These are phyloP conservation scores for Pterostichus niger DNA, from an alignment of 2,888 invertebrate genomes.

Conservation along the genomic window DNA sequence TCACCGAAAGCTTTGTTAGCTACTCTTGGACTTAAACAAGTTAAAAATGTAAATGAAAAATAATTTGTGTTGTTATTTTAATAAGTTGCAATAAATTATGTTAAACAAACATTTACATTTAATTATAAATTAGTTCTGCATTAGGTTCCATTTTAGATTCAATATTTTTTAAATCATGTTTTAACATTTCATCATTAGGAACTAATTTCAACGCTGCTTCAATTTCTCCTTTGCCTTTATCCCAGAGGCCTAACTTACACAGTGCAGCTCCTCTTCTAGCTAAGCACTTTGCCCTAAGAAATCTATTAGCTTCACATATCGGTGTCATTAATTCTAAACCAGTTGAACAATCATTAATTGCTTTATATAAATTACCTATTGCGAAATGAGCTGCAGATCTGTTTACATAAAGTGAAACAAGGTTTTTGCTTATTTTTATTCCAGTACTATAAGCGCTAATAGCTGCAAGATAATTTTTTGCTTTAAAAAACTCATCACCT, in stretches of 20 bases:
- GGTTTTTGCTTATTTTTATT: constrained; percentile 85
- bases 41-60: constrained; percentile 64
- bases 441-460: constrained; percentile 91
- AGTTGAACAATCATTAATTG: constrained; percentile 80
- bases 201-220: constrained; percentile 85
- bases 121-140: constrained; percentile 25
- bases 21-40: constrained; percentile 80
- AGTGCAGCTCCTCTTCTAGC: constrained; percentile 87
- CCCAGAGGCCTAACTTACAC: constrained; percentile 83
- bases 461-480: constrained; percentile 88
- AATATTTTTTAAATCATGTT: constrained; percentile 78
- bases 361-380: constrained; percentile 85
- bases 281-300: constrained; percentile 86
- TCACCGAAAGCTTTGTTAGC: constrained; percentile 89
- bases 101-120: constrained; percentile 19
- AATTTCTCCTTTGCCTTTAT: constrained; percentile 87
- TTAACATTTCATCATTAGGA: constrained; percentile 82
- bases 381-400: constrained; percentile 90
- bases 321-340: constrained; percentile 89
- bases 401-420: constrained; percentile 87
- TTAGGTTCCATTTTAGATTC: constrained; percentile 36
- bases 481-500: constrained; percentile 88
- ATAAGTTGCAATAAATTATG: constrained; percentile 58
- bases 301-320: constrained; percentile 84
- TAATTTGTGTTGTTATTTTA: constrained; percentile 55